A percentile compares a stretch with the other conserved stretches of the same genome.
Conservation (phyloP, 2,797 vertebrate genomes). For the Pangasius macronema region DNA sequence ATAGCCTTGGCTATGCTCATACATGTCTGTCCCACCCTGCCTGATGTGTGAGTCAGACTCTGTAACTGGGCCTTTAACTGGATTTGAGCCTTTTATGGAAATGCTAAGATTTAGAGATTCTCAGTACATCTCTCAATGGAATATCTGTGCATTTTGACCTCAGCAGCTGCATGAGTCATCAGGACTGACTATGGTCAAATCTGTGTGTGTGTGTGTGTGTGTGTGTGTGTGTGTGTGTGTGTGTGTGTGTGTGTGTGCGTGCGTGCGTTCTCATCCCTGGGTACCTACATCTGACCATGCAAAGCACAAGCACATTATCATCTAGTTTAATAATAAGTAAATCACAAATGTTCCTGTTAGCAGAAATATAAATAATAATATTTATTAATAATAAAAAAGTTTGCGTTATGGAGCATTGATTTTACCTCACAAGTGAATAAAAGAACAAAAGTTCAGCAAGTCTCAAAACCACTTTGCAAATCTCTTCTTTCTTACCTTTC, state of each 20-base stretch:
- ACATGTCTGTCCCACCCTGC: conserved; percentile 28
- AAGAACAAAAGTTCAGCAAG: conserved; percentile 22
- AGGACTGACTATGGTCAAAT: conserved; percentile 10
- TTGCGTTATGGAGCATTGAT: not conserved
- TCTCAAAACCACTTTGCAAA: conserved; percentile 16
- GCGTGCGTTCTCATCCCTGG: not conserved
- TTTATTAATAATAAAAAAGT: not conserved
- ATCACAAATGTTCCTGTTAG: not conserved
- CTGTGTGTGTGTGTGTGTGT: conserved; percentile 29
- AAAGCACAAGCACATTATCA: not conserved
- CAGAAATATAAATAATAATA: conserved; percentile 1
- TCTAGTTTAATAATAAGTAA: not conserved
- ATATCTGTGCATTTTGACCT: conserved; percentile 26
- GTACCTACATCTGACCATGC: not conserved
- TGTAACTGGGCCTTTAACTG: conserved; percentile 33
- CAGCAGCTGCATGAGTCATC: conserved; percentile 17
- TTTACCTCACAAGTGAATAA: not conserved
- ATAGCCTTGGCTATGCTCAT: conserved; percentile 36
- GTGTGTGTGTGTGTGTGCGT: not conserved
- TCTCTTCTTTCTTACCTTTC: not conserved
- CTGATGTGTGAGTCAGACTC: conserved; percentile 40
- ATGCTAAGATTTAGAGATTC: conserved; percentile 17
- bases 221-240: conserved; percentile 20
- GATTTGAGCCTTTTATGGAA: conserved; percentile 40
- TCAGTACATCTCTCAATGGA: conserved; percentile 14